Conservation (phyloP, 92 coral and sea anemone species). For the Phenganax marumi region DNA sequence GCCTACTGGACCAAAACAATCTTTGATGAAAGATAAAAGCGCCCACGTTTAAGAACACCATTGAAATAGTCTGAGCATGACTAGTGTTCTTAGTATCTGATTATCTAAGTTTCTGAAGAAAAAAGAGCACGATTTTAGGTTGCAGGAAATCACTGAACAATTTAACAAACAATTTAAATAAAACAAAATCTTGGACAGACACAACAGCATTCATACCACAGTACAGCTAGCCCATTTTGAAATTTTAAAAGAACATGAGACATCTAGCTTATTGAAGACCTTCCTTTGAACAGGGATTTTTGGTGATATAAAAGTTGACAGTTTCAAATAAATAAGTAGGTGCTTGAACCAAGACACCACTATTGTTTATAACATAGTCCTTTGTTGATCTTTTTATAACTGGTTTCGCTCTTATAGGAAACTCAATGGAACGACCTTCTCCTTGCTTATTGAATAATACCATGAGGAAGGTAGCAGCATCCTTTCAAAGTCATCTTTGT, state of each 20-base stretch:
- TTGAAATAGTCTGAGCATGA: background rate
- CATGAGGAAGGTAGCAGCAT: conserved; percentile 27
- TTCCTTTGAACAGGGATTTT: conserved; percentile 12
- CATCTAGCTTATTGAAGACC: background rate
- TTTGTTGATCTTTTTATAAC: conserved; percentile 24
- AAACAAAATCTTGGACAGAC: too few relatives aligned
- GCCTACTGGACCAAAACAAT: background rate
- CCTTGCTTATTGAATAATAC: conserved; percentile 8
- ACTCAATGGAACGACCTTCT: conserved; percentile 19
- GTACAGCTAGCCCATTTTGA: background rate
- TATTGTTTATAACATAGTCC: conserved; percentile 14
- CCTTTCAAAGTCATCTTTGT: conserved; percentile 17
- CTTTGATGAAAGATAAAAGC: background rate
- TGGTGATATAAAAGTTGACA: conserved; percentile 12
- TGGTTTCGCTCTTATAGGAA: conserved; percentile 13
- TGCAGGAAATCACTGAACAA: too few relatives aligned
- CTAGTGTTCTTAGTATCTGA: too few relatives aligned
- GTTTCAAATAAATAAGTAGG: conserved; percentile 16
- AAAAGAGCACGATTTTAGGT: too few relatives aligned
- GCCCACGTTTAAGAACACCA: background rate
- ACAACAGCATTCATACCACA: too few relatives aligned
- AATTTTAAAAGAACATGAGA: background rate
- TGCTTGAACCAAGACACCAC: conserved; percentile 19
- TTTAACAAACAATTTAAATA: too few relatives aligned
- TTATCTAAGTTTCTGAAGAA: too few relatives aligned